phyloP scores from a whole-genome alignment of 92 coral and sea anemone genomes.

The Pocillopora meandrina region DNA sequence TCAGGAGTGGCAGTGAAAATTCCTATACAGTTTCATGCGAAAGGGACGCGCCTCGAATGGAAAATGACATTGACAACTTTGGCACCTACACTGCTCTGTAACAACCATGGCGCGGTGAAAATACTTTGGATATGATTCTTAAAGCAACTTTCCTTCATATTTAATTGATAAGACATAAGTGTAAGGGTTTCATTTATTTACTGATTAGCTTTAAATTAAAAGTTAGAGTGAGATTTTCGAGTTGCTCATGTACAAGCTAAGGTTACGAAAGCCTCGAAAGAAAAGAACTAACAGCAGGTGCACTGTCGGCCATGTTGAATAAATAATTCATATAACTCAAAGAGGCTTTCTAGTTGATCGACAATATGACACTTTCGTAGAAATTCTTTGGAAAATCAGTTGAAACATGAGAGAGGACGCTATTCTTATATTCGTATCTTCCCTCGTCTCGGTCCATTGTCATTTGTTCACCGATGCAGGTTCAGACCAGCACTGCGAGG shows the following conservation, averaged over 20 bases:
- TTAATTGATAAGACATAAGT: no score
- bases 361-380: neutral
- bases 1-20: slow-evolving; percentile 19
- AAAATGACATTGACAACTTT: neutral
- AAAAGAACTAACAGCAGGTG: slow-evolving; percentile 5
- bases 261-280: no score
- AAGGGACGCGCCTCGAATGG: neutral
- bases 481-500: slow-evolving; percentile 50
- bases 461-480: slow-evolving; percentile 12
- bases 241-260: no score
- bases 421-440: neutral
- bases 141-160: no score
- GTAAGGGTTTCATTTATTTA: no score
- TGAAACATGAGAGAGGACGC: slow-evolving; percentile 4
- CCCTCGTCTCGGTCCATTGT: neutral
- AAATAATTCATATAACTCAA: slow-evolving; percentile 13
- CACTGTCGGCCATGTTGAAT: slow-evolving; percentile 20
- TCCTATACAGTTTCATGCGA: slow-evolving; percentile 23
- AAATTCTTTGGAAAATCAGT: neutral
- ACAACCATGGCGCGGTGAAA: neutral
- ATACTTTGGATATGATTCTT: no score
- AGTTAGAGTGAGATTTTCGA: no score
- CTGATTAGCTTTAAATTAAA: no score
- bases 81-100: neutral
- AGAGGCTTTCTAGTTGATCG: slow-evolving; percentile 18